Percentiles rank a stretch among this genome's conserved stretches.
Evolutionary conservation across 2,888 invertebrate genomes (phyloP).

Genomic region (Tolmerus cingulatus): DNA sequence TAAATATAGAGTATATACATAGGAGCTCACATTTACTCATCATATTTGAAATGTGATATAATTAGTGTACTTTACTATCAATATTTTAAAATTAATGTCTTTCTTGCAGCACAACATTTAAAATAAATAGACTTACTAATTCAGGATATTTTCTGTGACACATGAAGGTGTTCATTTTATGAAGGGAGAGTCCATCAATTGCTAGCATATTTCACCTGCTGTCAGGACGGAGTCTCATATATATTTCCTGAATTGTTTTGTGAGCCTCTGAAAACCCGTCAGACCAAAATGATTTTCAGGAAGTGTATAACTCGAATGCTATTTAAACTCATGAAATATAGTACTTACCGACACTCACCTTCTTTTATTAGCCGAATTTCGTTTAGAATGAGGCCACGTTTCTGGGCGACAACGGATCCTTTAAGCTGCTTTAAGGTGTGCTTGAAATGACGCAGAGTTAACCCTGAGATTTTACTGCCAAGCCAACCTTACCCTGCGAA

Average conservation of each 20-base stretch:
- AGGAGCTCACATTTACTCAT: too few relatives aligned
- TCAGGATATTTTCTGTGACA: not conserved
- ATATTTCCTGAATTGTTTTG: not conserved
- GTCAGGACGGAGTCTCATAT: not conserved
- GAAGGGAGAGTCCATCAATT: not conserved
- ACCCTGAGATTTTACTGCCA: not conserved
- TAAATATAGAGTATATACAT: too few relatives aligned
- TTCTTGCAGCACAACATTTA: too few relatives aligned
- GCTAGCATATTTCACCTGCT: not conserved
- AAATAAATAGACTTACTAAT: not conserved
- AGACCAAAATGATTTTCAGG: not conserved
- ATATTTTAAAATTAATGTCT: too few relatives aligned
- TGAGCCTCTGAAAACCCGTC: not conserved
- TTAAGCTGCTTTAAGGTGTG: not conserved
- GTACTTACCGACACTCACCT: not conserved
- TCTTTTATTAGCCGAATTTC: not conserved
- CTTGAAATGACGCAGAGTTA: not conserved
- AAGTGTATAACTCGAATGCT: not conserved
- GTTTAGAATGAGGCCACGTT: not conserved
- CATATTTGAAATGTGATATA: too few relatives aligned
- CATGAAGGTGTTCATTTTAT: not conserved
- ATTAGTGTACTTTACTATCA: too few relatives aligned
- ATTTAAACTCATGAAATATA: not conserved
- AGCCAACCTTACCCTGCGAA: not conserved
- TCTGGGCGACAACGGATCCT: not conserved